Evolutionary conservation across 2,888 invertebrate species (phyloP).

Genomic region (Nymphalis polychloros): DNA sequence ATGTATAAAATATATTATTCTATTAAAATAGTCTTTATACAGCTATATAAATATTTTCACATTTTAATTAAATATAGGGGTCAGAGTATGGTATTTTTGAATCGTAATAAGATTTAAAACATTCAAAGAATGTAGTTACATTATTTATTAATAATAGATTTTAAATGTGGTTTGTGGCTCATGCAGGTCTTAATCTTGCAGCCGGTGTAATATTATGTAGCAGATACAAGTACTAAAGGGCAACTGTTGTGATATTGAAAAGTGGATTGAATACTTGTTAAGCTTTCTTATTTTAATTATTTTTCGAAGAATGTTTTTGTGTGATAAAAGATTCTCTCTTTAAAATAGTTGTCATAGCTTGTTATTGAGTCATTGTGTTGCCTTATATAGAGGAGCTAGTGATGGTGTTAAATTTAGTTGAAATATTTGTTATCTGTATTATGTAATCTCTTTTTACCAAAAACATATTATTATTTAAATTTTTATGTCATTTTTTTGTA

Average conservation of each 20-base stretch:
- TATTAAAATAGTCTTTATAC: conserved; percentile 13
- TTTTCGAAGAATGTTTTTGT: conserved; percentile 33
- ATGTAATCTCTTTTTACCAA: conserved; percentile 6
- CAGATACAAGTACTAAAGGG: conserved; percentile 26
- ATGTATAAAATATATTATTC: conserved; percentile 1
- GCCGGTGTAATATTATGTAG: conserved; percentile 12
- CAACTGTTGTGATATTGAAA: conserved; percentile 34
- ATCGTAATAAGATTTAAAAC: background rate
- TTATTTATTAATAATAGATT: conserved; percentile 11
- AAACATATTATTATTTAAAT: conserved; percentile 18
- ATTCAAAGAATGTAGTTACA: conserved; percentile 5
- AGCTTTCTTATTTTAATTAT: conserved; percentile 27
- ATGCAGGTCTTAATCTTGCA: conserved; percentile 7
- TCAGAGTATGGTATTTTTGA: conserved; percentile 9
- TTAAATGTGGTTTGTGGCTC: background rate
- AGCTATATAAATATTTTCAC: conserved; percentile 17
- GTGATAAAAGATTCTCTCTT: conserved; percentile 23
- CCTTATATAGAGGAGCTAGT: conserved; percentile 38
- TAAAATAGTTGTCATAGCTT: conserved; percentile 35
- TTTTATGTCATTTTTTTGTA: conserved; percentile 41
- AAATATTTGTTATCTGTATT: background rate
- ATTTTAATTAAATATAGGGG: conserved; percentile 3
- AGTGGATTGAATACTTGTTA: conserved; percentile 23
- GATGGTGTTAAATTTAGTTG: conserved; percentile 13
- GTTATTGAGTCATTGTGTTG: conserved; percentile 32